Evolutionary conservation across 2,113 vertebrate genomes (phyloP).

Genomic region (Henicopernis longicauda): DNA sequence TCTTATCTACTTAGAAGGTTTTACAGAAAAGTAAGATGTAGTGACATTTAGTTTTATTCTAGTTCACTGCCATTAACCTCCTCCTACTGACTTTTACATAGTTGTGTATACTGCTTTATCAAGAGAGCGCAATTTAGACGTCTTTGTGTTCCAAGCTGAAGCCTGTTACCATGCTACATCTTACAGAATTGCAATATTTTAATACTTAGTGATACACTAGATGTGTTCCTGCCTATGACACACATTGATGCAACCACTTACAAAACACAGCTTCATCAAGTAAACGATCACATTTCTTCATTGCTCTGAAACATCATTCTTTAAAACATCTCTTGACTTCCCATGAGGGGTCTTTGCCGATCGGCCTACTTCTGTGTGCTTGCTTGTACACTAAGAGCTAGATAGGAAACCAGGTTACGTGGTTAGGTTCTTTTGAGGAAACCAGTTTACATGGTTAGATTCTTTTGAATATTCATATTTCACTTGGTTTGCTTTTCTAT

Average conservation of each 20-base stretch:
- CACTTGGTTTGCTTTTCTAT: neutral
- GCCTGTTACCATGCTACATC: neutral
- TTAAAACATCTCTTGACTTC: neutral
- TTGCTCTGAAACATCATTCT: neutral
- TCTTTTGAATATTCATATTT: neutral
- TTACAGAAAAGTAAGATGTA: conserved; percentile 68
- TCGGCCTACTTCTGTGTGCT: neutral
- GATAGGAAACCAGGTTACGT: neutral
- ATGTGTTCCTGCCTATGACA: neutral
- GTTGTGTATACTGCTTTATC: neutral
- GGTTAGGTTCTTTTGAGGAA: neutral
- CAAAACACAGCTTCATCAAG: neutral
- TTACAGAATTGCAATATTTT: neutral
- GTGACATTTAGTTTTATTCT: conserved; percentile 78
- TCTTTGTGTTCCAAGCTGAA: neutral
- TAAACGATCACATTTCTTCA: neutral
- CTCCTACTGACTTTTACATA: conserved; percentile 33
- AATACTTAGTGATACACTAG: neutral
- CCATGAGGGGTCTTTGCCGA: neutral
- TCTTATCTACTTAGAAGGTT: conserved; percentile 72
- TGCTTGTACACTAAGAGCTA: neutral
- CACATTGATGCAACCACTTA: neutral
- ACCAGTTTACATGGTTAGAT: neutral
- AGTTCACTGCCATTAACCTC: conserved; percentile 72
- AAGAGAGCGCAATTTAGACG: neutral